These are phyloP conservation scores for Oreochromis niloticus DNA, from an alignment of 2,113 vertebrate genomes.

Conservation along the genomic window DNA sequence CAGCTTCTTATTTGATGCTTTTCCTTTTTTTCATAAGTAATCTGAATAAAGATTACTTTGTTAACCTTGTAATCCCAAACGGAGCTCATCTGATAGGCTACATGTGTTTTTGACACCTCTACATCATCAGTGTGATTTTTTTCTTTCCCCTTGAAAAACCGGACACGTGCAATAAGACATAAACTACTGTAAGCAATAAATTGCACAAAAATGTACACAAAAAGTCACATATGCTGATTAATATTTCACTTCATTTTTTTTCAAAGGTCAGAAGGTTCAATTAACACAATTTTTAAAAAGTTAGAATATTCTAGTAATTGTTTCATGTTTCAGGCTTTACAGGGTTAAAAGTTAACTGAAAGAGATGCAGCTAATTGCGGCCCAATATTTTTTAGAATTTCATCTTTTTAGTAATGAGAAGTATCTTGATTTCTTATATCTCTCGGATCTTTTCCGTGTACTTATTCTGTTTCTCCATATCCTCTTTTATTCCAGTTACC, in stretches of 20 bases:
- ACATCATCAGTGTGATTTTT: neutral
- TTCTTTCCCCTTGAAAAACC: neutral
- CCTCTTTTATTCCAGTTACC: conserved; percentile 72
- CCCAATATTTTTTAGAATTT: neutral
- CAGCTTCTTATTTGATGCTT: neutral
- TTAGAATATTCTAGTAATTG: neutral
- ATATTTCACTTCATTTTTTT: neutral
- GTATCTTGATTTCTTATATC: neutral
- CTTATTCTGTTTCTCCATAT: neutral
- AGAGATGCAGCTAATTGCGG: neutral
- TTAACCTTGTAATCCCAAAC: neutral
- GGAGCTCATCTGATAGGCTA: neutral
- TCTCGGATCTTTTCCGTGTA: neutral
- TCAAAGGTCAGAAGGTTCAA: neutral
- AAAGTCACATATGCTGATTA: neutral
- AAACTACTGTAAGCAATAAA: neutral
- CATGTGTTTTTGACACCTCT: neutral
- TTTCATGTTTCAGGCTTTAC: neutral
- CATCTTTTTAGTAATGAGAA: neutral
- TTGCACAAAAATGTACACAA: neutral
- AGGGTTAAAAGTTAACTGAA: neutral
- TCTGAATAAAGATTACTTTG: neutral
- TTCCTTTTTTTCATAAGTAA: neutral
- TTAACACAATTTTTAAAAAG: neutral
- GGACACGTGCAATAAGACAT: neutral